These are phyloP conservation scores for Danaus chrysippus DNA, from an alignment of 2,888 invertebrate species.

Conservation along the genomic window DNA sequence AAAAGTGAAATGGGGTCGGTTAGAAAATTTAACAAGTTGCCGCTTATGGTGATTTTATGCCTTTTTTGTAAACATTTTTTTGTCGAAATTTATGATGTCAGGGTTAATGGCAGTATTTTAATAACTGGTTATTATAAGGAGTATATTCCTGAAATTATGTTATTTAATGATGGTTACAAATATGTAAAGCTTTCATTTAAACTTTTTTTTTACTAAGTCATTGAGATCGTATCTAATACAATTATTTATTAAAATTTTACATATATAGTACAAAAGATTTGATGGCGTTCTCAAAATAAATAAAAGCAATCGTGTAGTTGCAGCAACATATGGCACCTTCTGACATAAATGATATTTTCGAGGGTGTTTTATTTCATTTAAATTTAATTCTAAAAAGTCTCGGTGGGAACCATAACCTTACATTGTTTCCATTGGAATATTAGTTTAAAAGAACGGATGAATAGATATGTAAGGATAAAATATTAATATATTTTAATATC, in stretches of 20 bases:
- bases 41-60: conserved; percentile 32
- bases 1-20: conserved; percentile 41
- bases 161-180: background rate
- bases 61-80: conserved; percentile 35
- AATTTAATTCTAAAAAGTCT: background rate
- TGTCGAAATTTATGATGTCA: conserved; percentile 32
- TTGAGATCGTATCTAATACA: background rate
- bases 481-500: too few species aligned
- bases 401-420: background rate
- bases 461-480: too few species aligned
- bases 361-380: background rate
- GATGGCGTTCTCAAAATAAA: conserved; percentile 36
- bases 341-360: conserved; percentile 16
- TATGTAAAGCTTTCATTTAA: too few species aligned
- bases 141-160: conserved; percentile 18
- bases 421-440: too few species aligned
- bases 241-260: background rate
- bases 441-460: too few species aligned
- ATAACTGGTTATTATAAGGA: conserved; percentile 25
- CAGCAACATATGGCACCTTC: conserved; percentile 47
- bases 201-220: background rate
- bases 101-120: conserved; percentile 30
- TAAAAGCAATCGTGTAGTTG: conserved; percentile 48
- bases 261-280: conserved; percentile 26
- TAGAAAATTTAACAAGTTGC: conserved; percentile 29